Base-by-base conservation (phyloP, 1,140 invertebrate genomes). In the Melanaphis sacchari region DNA sequence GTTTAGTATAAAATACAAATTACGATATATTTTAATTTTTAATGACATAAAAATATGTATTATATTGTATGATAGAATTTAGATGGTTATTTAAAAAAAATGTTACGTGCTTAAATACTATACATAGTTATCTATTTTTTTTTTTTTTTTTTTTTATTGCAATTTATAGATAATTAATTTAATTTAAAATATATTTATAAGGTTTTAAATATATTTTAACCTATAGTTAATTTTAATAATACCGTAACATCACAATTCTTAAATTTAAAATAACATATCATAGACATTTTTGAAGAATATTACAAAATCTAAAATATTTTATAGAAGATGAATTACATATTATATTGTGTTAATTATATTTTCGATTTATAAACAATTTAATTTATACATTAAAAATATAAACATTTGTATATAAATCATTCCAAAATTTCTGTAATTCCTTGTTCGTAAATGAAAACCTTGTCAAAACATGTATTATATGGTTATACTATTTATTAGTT, bases 21-120 rank as follows among this genome's bases (percentile, higher is more conserved):
- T 31, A 66, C 59, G 59, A 66, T 66, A 66, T 66, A 66, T 66
- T 66, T 66, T 66, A n/a, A 66, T 66, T n/a, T 66, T 66, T 66
- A 66, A 66, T 66, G 59, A 66, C 59, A 66, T 66, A 3, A 66
- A 66, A 66, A 66, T 66, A 66, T 66, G 59, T 66, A n/a, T 15
- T 15, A 66, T 66, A 66, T 66, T 66, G 26, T n/a, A 66, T 66
- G n/a, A 59, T 59, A 59, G 26, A 59, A 59, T 31, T 59, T 59
- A 59, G 54, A 59, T 59, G 2, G 52, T 26, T 59, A 9, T 59
- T 31, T 9, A 31, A 59, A 59, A 59, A 59, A 59, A 31, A 26
- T 31, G 26, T 59, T 59, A 59, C 54, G 54, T 31, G 26, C 1
- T 7, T 66, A 31, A 31, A 31, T 66, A 66, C 15, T 66, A 1